These are phyloP conservation scores for Labia minor DNA, from an alignment of 2,888 invertebrate genomes.

Conservation along the genomic window DNA sequence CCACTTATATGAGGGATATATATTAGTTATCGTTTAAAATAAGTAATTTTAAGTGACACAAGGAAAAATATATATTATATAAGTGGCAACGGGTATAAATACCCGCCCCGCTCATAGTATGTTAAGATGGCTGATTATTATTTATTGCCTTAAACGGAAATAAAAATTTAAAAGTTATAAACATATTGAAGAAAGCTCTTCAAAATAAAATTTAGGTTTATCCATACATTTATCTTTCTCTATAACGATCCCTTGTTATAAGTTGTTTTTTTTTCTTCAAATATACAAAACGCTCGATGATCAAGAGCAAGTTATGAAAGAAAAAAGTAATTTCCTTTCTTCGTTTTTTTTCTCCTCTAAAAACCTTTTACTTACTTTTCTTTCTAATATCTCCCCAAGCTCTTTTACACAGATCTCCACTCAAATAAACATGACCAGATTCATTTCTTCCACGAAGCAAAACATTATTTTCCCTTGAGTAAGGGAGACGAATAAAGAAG, in stretches of 20 bases:
- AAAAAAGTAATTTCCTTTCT: not conserved
- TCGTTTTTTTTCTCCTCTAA: not conserved
- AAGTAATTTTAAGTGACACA: too few species aligned
- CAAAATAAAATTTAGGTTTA: not conserved
- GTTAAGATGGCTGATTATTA: too few species aligned
- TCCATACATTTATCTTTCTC: not conserved
- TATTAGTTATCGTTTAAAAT: too few species aligned
- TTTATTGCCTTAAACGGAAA: too few species aligned
- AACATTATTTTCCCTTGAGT: not conserved
- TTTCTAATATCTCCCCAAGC: not conserved
- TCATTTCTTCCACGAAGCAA: not conserved
- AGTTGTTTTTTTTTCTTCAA: not conserved
- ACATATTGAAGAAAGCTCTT: not conserved
- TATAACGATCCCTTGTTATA: not conserved
- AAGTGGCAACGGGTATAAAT: too few species aligned
- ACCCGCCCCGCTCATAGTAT: too few species aligned
- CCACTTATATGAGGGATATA: too few species aligned
- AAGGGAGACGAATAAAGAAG: not conserved
- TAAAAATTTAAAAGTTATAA: too few species aligned
- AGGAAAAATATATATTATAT: too few species aligned
- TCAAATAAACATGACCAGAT: conserved; percentile 13
- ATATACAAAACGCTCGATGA: not conserved
- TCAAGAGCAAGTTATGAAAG: conserved; percentile 8
- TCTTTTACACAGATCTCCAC: not conserved
- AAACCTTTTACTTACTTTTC: not conserved